A percentile compares a stretch with the other conserved stretches of the same genome.
Evolutionary conservation across 92 coral and sea anemone genomes (phyloP).

Genomic region (Pocillopora meandrina): DNA sequence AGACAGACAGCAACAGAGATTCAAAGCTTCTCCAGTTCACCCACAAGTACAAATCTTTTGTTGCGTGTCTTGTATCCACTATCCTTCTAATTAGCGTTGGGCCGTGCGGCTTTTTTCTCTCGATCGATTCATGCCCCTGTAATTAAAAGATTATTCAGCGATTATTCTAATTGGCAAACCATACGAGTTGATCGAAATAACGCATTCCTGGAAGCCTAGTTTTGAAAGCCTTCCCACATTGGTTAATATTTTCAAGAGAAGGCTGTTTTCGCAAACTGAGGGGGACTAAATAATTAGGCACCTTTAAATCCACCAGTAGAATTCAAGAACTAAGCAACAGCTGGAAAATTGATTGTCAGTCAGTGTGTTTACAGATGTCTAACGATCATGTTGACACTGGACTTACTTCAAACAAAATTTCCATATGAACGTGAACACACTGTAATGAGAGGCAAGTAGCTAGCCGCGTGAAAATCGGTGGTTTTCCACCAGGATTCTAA

Average conservation of each 20-base stretch:
- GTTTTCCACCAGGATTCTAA: conserved; percentile 14
- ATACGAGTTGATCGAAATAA: not conserved
- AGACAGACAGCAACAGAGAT: no score
- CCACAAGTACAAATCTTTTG: not conserved
- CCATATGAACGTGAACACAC: conserved; percentile 34
- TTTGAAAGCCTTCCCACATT: not conserved
- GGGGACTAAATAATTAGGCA: not conserved
- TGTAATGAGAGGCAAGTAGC: conserved; percentile 25
- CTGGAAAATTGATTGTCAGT: conserved; percentile 19
- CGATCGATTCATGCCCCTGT: not conserved
- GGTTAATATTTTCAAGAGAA: not conserved
- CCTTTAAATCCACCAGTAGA: conserved; percentile 24
- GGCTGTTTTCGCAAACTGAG: not conserved
- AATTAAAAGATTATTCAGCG: not conserved
- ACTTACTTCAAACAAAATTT: conserved; percentile 34
- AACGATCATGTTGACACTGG: conserved; percentile 15
- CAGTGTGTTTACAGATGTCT: conserved; percentile 5
- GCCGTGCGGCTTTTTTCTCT: not conserved
- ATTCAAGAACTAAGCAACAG: conserved; percentile 19
- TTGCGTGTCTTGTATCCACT: not conserved
- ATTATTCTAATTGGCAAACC: not conserved
- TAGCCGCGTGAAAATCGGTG: conserved; percentile 6
- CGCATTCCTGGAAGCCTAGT: not conserved
- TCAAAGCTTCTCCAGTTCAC: not conserved
- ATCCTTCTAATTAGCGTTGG: not conserved